These are phyloP conservation scores for Antheraea pernyi DNA, from an alignment of 1,140 invertebrate genomes.

Conservation along the genomic window DNA sequence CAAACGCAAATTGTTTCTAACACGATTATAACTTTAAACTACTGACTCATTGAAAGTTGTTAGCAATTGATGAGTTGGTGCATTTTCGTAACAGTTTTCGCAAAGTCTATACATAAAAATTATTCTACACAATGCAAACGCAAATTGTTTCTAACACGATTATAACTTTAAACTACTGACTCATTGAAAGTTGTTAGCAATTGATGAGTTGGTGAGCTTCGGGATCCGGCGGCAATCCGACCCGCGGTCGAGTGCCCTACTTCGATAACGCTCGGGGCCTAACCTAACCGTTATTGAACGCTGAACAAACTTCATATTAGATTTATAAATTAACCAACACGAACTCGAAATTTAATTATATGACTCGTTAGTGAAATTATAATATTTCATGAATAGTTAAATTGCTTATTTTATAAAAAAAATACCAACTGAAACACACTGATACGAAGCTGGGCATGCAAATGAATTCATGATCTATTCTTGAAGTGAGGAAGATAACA, in stretches of 20 bases:
- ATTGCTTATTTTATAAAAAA: too few species aligned
- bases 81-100: too few species aligned
- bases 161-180: not conserved
- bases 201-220: not conserved
- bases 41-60: not conserved
- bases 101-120: too few species aligned
- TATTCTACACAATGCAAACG: not conserved
- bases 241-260: not conserved
- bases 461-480: too few species aligned
- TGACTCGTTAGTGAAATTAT: too few species aligned
- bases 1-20: not conserved
- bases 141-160: slow-evolving; percentile 3
- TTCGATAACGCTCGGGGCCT: not conserved
- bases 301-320: not conserved
- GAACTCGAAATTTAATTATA: not conserved
- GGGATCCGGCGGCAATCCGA: not conserved
- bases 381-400: too few species aligned
- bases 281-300: not conserved
- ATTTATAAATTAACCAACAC: not conserved
- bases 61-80: not conserved
- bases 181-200: not conserved
- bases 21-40: slow-evolving; percentile 1
- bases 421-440: too few species aligned
- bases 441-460: too few species aligned
- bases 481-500: too few species aligned